Conservation (phyloP, 2,888 invertebrate species). For the Drosophila meridionalis region DNA sequence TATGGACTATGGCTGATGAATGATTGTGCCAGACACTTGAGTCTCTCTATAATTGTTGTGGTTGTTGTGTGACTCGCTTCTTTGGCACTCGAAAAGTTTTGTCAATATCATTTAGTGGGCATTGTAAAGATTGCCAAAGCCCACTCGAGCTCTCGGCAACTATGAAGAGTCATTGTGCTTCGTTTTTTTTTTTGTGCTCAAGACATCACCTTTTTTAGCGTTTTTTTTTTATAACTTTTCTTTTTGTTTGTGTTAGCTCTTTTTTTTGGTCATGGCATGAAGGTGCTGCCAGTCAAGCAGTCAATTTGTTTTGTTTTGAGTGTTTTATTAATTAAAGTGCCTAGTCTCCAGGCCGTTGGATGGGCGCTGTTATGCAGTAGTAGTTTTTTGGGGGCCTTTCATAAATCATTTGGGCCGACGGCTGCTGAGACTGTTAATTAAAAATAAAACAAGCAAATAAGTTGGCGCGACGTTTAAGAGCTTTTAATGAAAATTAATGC, state of each 20-base stretch:
- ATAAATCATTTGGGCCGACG: slow-evolving; percentile 67
- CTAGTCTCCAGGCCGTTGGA: slow-evolving; percentile 11
- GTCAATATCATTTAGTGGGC: slow-evolving; percentile 81
- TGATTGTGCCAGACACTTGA: slow-evolving; percentile 75
- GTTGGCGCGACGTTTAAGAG: slow-evolving; percentile 73
- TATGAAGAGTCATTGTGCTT: slow-evolving; percentile 73
- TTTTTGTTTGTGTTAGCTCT: slow-evolving; percentile 30
- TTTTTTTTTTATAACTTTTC: slow-evolving; percentile 24
- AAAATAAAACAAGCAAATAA: slow-evolving; percentile 74
- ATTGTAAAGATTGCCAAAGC: slow-evolving; percentile 79
- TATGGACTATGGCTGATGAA: slow-evolving; percentile 67
- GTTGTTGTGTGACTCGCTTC: slow-evolving; percentile 42
- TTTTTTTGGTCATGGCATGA: slow-evolving; percentile 20
- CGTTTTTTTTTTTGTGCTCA: slow-evolving; percentile 35
- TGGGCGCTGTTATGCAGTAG: slow-evolving; percentile 31
- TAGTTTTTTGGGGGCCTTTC: slow-evolving; percentile 51
- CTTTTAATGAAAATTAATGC: slow-evolving; percentile 78
- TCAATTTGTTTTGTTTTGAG: slow-evolving; percentile 75
- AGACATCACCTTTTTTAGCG: slow-evolving; percentile 16
- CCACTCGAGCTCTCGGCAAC: slow-evolving; percentile 64
- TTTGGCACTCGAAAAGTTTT: slow-evolving; percentile 71
- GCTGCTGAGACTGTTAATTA: slow-evolving; percentile 66
- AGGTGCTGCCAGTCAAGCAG: slow-evolving; percentile 46
- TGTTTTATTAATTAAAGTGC: slow-evolving; percentile 81
- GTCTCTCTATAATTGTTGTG: slow-evolving; percentile 56